A percentile compares a stretch with the other conserved stretches of the same genome.
Conservation (phyloP, 1,140 invertebrate genomes). For the Mercenaria mercenaria region DNA sequence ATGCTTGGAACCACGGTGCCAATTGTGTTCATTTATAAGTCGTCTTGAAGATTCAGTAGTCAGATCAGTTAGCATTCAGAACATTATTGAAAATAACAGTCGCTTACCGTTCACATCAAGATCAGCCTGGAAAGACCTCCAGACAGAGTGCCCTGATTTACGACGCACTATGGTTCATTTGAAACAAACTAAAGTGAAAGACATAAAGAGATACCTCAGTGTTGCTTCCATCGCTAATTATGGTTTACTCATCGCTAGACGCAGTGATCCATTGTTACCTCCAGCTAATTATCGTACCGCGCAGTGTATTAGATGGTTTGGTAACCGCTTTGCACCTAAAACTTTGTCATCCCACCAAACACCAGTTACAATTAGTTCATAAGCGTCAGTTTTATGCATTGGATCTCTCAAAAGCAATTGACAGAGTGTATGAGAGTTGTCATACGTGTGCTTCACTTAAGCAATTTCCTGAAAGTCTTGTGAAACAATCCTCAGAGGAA, state of each 20-base stretch:
- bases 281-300: no score
- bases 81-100: neutral
- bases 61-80: neutral
- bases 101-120: no score
- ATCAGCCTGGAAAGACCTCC: no score
- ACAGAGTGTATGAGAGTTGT: conserved; percentile 34
- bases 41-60: conserved; percentile 23
- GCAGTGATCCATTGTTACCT: conserved; percentile 37
- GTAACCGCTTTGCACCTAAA: conserved; percentile 30
- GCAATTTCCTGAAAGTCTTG: conserved; percentile 7
- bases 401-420: conserved; percentile 61
- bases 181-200: neutral
- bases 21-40: conserved; percentile 32
- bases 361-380: conserved; percentile 41
- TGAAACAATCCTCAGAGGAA: neutral
- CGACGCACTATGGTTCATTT: conserved; percentile 20
- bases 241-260: conserved; percentile 53
- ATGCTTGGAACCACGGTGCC: conserved; percentile 22
- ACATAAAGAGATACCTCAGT: neutral
- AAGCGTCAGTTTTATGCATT: conserved; percentile 20
- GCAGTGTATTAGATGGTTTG: no score
- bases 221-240: conserved; percentile 64
- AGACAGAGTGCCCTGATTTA: conserved; percentile 58
- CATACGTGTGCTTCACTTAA: conserved; percentile 63
- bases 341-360: conserved; percentile 45